phyloP scores from a whole-genome alignment of 2,113 vertebrate genomes.

The Podiceps cristatus region DNA sequence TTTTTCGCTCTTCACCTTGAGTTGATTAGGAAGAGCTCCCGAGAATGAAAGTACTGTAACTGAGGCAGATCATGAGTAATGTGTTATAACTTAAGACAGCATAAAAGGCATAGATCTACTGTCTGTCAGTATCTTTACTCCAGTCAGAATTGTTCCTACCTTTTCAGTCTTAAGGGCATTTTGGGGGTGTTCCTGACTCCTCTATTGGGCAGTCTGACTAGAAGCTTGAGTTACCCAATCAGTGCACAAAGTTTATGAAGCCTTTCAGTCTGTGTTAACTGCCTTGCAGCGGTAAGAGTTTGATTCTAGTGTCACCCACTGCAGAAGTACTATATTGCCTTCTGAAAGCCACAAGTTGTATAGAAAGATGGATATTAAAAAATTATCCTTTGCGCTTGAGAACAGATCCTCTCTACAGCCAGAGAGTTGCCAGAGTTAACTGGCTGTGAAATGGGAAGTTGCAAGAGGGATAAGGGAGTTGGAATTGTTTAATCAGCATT shows the following conservation, averaged over 20 bases:
- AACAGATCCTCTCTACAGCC: not conserved
- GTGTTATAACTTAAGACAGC: not conserved
- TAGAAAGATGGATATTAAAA: not conserved
- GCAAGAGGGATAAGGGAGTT: not conserved
- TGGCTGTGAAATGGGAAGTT: slow-evolving; percentile 52
- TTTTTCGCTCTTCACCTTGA: not conserved
- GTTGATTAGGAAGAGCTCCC: not conserved
- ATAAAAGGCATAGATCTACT: not conserved
- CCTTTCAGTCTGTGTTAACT: not conserved
- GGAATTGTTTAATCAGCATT: slow-evolving; percentile 23
- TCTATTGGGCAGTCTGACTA: not conserved
- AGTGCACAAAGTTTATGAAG: not conserved
- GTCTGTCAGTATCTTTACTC: not conserved
- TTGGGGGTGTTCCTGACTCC: not conserved
- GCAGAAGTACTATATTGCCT: not conserved
- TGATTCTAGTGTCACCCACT: not conserved
- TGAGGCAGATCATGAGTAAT: not conserved
- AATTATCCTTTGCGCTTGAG: not conserved
- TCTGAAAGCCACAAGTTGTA: not conserved
- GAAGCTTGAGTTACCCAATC: not conserved
- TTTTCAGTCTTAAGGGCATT: not conserved
- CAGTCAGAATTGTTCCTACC: not conserved
- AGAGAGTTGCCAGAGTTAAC: not conserved
- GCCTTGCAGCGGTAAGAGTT: not conserved
- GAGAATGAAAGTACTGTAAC: not conserved